Evolutionary conservation across 1,140 invertebrate species (phyloP), one percentile per base, ranked within the genome.

Genomic region (Reticulitermes speratus): DNA sequence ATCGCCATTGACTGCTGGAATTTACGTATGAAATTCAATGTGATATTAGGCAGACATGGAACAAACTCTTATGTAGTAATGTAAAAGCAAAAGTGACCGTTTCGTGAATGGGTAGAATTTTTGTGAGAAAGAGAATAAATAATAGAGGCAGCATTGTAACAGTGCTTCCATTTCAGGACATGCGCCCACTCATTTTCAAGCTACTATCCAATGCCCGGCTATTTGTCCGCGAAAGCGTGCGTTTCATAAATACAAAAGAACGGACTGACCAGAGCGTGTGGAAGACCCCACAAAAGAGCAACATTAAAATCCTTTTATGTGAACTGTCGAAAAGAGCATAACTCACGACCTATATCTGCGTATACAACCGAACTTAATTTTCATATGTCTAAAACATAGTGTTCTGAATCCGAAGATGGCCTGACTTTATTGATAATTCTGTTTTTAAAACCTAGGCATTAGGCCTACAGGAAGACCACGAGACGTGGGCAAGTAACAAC

Each of bases 311-410:
- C n/a, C 65, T 30, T 75, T 75, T 75, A 75, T 75, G 65, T 1
- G 65, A 75, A 75, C 65, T n/a, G 65, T 75, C n/a, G 65, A 75
- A 75, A 65, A 75, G 65, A 75, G 65, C 65, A 75, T 75, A 25
- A 75, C 25, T 25, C 65, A 75, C 65, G 65, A 30, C n/a, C 65
- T 11, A 75, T n/a, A 75, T 75, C 25, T 75, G 16, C 65, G 52
- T 75, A 75, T 30, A 75, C 59, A 75, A 75, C 11, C 9, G 14
- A n/a, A 75, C n/a, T 75, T 75, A 30, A 75, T 75, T 75, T 75
- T 75, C 25, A n/a, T 16, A 30, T 75, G 25, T 30, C 11, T 75
- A 16, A 30, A 75, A 25, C n/a, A 75, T 30, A 75, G 65, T 30
- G n/a, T 30, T 75, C n/a, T n/a, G 65, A 75, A 11, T 75, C 65